A percentile compares a stretch with the other conserved stretches of the same genome.
Evolutionary conservation across 1,140 invertebrate genomes (phyloP).

Genomic region (Pinna nobilis): DNA sequence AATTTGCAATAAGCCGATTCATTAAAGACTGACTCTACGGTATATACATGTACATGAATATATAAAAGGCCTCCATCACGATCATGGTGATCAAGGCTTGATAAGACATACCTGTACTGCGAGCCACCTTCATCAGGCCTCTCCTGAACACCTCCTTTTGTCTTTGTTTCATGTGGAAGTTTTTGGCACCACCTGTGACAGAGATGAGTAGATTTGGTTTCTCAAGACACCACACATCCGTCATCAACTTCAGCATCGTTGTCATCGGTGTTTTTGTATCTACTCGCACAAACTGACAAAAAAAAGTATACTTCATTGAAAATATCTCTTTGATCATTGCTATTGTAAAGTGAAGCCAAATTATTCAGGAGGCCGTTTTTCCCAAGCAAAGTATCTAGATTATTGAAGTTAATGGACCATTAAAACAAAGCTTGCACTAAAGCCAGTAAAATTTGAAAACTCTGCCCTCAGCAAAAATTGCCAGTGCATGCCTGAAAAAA

Average conservation of each 20-base stretch:
- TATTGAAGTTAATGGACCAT: too few relatives aligned
- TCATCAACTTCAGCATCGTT: constrained; percentile 58
- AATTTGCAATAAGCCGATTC: not conserved
- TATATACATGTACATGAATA: not conserved
- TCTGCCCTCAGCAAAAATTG: too few relatives aligned
- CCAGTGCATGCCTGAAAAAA: too few relatives aligned
- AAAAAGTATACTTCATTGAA: too few relatives aligned
- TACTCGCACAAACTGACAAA: constrained; percentile 33
- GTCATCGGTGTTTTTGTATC: constrained; percentile 28
- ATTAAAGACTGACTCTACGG: not conserved
- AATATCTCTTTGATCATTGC: too few relatives aligned
- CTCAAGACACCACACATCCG: constrained; percentile 71
- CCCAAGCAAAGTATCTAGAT: too few relatives aligned
- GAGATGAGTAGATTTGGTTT: constrained; percentile 58
- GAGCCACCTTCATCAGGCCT: constrained; percentile 74
- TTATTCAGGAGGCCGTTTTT: too few relatives aligned
- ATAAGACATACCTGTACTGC: constrained; percentile 66
- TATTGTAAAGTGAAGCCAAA: too few relatives aligned
- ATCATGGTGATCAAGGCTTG: not conserved
- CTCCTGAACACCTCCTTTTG: constrained; percentile 73
- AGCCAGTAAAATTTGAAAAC: too few relatives aligned
- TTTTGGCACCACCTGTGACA: constrained; percentile 75
- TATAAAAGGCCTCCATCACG: not conserved
- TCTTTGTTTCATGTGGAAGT: constrained; percentile 72
- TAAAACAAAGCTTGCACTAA: too few relatives aligned